Evolutionary conservation across 2,113 vertebrate genomes (phyloP).

Genomic region (Lethenteron camtschaticum): DNA sequence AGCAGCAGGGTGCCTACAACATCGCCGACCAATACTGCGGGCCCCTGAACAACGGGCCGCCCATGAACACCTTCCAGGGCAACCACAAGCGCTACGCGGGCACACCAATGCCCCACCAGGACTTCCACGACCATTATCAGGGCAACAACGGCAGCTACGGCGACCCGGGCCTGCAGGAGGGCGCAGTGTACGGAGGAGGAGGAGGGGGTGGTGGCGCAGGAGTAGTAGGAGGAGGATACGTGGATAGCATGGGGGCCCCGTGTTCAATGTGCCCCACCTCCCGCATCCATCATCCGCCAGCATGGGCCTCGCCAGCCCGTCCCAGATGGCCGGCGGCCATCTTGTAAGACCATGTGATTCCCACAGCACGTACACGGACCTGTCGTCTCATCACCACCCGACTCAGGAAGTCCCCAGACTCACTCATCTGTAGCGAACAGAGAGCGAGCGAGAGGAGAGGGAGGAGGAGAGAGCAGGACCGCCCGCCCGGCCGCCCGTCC

Average conservation of each 20-base stretch:
- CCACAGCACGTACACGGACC: slow-evolving; percentile 83
- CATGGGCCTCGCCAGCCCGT: slow-evolving; percentile 75
- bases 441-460: too few species aligned
- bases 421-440: slow-evolving; percentile 50
- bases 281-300: slow-evolving; percentile 51
- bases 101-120: not conserved
- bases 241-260: slow-evolving; percentile 55
- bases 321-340: slow-evolving; percentile 66
- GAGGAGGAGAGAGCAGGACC: slow-evolving; percentile 7
- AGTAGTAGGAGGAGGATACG: slow-evolving; percentile 25
- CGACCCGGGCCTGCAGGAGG: slow-evolving; percentile 76
- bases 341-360: slow-evolving; percentile 75
- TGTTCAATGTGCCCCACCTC: slow-evolving; percentile 79
- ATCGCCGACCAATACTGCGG: too few species aligned
- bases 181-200: slow-evolving; percentile 77
- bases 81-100: not conserved
- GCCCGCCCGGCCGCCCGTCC: too few species aligned
- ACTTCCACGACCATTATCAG: not conserved
- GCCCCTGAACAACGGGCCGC: not conserved
- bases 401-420: slow-evolving; percentile 98
- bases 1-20: too few species aligned
- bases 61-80: not conserved
- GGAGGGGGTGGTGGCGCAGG: slow-evolving; percentile 32
- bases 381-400: slow-evolving; percentile 83
- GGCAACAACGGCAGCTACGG: slow-evolving; percentile 59